Conservation (phyloP, 2,888 invertebrate species). For the Chironomus tentans region DNA sequence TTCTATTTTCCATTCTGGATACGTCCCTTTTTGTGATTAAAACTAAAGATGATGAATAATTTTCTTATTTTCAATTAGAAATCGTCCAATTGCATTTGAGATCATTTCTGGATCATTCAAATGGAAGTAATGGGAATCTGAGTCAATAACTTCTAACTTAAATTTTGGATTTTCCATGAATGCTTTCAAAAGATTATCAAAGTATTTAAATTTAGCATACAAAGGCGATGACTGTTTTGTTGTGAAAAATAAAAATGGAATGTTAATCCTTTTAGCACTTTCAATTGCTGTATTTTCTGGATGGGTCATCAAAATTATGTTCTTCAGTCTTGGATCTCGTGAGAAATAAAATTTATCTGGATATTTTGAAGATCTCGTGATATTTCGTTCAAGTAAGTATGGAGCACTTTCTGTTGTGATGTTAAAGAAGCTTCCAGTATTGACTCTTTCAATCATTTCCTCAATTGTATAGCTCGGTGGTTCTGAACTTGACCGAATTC, state of each 20-base stretch:
- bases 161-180: constrained; percentile 49
- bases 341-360: constrained; percentile 53
- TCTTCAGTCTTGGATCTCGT: constrained; percentile 52
- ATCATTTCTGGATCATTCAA: constrained; percentile 55
- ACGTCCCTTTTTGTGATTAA: too few relatives aligned
- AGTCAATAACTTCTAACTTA: constrained; percentile 53
- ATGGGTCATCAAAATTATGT: constrained; percentile 35
- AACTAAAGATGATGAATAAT: not conserved
- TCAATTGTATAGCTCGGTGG: constrained; percentile 55
- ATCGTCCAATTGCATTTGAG: constrained; percentile 48
- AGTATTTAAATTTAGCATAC: constrained; percentile 43
- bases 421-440: constrained; percentile 49
- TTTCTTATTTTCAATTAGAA: constrained; percentile 42
- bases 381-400: constrained; percentile 49
- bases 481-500: constrained; percentile 38
- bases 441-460: constrained; percentile 49
- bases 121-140: constrained; percentile 61
- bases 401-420: constrained; percentile 48
- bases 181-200: constrained; percentile 45
- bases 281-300: constrained; percentile 41
- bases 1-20: too few relatives aligned
- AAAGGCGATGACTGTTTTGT: constrained; percentile 45
- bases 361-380: constrained; percentile 46
- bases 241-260: constrained; percentile 51
- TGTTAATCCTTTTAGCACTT: constrained; percentile 45